phyloP scores from a whole-genome alignment of 2,888 invertebrate genomes.

The Clostera curtula region DNA sequence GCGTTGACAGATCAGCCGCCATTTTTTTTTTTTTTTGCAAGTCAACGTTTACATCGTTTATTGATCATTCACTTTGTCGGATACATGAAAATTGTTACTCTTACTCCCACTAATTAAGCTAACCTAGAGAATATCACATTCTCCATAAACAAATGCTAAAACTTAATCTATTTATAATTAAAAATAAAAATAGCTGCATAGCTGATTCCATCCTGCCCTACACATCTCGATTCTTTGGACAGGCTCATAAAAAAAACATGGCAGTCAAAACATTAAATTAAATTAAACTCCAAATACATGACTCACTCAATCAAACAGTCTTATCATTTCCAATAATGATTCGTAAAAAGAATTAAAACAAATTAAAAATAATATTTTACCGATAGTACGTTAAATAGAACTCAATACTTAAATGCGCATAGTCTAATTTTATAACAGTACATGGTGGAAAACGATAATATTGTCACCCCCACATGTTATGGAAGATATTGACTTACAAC shows the following conservation, averaged over 20 bases:
- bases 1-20: no score
- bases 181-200: slow-evolving; percentile 26
- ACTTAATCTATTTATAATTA: slow-evolving; percentile 27
- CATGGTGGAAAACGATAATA: slow-evolving; percentile 49
- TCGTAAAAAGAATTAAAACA: slow-evolving; percentile 35
- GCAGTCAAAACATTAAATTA: slow-evolving; percentile 53
- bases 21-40: not conserved
- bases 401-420: slow-evolving; percentile 52
- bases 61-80: slow-evolving; percentile 16
- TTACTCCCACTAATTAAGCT: slow-evolving; percentile 28
- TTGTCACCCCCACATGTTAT: no score
- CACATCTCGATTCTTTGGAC: slow-evolving; percentile 23
- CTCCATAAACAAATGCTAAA: slow-evolving; percentile 31
- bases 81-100: slow-evolving; percentile 26
- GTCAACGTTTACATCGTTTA: slow-evolving; percentile 9
- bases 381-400: slow-evolving; percentile 30
- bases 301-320: slow-evolving; percentile 61
- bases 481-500: no score
- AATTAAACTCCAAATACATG: slow-evolving; percentile 44
- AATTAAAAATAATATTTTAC: slow-evolving; percentile 27
- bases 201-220: slow-evolving; percentile 21
- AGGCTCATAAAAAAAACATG: slow-evolving; percentile 35
- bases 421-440: slow-evolving; percentile 38
- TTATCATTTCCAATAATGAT: slow-evolving; percentile 49
- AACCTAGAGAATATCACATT: slow-evolving; percentile 25